Percentiles rank a stretch among this genome's conserved stretches.
phyloP scores from a whole-genome alignment of 2,888 invertebrate genomes.

The Rhingia campestris region DNA sequence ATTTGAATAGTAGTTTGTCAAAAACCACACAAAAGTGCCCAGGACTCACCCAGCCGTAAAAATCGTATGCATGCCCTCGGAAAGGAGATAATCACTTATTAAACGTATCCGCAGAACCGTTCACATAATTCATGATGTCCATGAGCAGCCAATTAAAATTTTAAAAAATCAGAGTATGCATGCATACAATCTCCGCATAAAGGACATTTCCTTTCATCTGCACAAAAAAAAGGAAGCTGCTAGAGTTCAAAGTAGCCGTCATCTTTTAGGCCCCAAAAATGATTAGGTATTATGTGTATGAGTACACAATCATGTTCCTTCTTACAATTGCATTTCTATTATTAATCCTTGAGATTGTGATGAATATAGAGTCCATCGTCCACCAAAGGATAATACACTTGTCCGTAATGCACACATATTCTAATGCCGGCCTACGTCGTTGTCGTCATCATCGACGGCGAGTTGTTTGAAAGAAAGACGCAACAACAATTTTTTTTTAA shows the following conservation, averaged over 20 bases:
- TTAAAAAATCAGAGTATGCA: not conserved
- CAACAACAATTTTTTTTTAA: not conserved
- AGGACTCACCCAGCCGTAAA: slow-evolving; percentile 38
- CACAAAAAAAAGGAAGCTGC: slow-evolving; percentile 30
- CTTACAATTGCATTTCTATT: slow-evolving; percentile 61
- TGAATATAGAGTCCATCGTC: slow-evolving; percentile 30
- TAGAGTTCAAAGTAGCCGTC: slow-evolving; percentile 61
- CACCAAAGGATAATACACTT: slow-evolving; percentile 55
- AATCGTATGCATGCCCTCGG: not conserved
- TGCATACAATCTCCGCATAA: slow-evolving; percentile 12
- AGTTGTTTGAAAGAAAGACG: slow-evolving; percentile 35
- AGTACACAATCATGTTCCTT: slow-evolving; percentile 22
- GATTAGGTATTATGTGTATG: not conserved
- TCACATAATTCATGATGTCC: slow-evolving; percentile 58
- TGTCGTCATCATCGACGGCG: slow-evolving; percentile 16
- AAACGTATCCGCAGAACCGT: slow-evolving; percentile 46
- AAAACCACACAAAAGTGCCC: slow-evolving; percentile 54
- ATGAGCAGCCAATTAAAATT: slow-evolving; percentile 65
- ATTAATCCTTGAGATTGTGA: slow-evolving; percentile 64
- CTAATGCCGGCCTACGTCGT: slow-evolving; percentile 27
- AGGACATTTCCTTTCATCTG: slow-evolving; percentile 59
- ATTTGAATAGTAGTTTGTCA: slow-evolving; percentile 56
- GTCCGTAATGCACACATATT: slow-evolving; percentile 34
- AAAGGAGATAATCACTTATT: slow-evolving; percentile 56
- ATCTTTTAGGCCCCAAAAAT: slow-evolving; percentile 25